A percentile compares a stretch with the other conserved stretches of the same genome.
Conservation (phyloP, 2,888 invertebrate species). For the Hemicrepidius hirtus region DNA sequence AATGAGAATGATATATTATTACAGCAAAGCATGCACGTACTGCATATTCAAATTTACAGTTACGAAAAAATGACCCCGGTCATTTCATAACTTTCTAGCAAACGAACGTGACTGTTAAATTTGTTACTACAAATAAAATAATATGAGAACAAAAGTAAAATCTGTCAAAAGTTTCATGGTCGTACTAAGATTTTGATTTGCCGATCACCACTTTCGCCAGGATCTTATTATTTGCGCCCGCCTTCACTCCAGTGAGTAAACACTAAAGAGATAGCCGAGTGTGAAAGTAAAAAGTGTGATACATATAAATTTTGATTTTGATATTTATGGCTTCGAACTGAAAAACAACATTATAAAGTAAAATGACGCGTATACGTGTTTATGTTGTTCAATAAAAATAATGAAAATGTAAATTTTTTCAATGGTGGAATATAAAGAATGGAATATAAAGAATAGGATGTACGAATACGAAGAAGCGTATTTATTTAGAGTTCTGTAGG, state of each 20-base stretch:
- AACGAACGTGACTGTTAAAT: conserved; percentile 20
- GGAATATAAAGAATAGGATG: no score
- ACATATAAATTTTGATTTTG: no score
- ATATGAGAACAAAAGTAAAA: conserved; percentile 18
- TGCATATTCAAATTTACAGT: conserved; percentile 15
- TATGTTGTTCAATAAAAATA: no score
- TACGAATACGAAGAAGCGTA: no score
- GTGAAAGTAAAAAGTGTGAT: no score
- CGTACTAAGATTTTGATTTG: conserved; percentile 11
- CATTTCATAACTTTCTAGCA: conserved; percentile 24
- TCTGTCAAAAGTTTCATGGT: conserved; percentile 22
- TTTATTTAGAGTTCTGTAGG: no score
- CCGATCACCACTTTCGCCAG: conserved; percentile 12
- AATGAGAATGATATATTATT: conserved; percentile 12
- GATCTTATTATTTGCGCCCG: background rate
- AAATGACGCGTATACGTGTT: no score
- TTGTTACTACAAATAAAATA: conserved; percentile 15
- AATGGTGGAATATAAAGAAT: no score
- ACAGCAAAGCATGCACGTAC: conserved; percentile 11
- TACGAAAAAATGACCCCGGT: conserved; percentile 25
- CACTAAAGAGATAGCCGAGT: no score
- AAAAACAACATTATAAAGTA: no score
- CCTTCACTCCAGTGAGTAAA: background rate
- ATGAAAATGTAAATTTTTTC: no score
- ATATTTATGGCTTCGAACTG: no score